Conservation (phyloP, 2,797 vertebrate species). For the Silurus aristotelis region DNA sequence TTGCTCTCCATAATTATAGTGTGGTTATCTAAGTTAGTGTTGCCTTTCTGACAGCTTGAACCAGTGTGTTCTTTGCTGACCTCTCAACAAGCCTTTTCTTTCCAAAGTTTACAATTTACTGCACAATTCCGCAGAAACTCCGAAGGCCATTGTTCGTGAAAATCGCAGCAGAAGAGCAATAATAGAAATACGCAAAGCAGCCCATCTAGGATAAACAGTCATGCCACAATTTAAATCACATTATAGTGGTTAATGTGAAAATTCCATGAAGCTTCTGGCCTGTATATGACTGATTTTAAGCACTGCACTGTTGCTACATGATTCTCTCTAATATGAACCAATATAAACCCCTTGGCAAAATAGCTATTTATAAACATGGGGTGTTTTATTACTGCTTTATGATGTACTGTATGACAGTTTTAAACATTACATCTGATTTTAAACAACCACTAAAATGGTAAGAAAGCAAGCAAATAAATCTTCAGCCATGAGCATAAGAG, state of each 20-base stretch:
- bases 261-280: too few relatives aligned
- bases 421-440: not conserved
- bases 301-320: not conserved
- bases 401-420: not conserved
- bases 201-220: not conserved
- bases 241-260: not conserved
- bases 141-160: too few relatives aligned
- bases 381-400: not conserved
- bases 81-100: too few relatives aligned
- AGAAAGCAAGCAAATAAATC: slow-evolving; percentile 3
- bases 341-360: not conserved
- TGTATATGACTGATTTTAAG: not conserved
- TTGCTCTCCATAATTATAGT: not conserved
- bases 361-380: not conserved
- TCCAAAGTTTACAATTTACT: too few relatives aligned
- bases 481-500: not conserved
- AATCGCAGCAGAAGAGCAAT: too few relatives aligned
- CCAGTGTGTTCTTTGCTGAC: too few relatives aligned
- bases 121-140: too few relatives aligned
- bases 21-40: not conserved
- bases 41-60: not conserved
- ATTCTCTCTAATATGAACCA: not conserved
- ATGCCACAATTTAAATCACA: not conserved
- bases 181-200: too few relatives aligned
- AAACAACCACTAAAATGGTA: not conserved